Evolutionary conservation across 2,797 vertebrate species (phyloP).

Genomic region (Artibeus jamaicensis): DNA sequence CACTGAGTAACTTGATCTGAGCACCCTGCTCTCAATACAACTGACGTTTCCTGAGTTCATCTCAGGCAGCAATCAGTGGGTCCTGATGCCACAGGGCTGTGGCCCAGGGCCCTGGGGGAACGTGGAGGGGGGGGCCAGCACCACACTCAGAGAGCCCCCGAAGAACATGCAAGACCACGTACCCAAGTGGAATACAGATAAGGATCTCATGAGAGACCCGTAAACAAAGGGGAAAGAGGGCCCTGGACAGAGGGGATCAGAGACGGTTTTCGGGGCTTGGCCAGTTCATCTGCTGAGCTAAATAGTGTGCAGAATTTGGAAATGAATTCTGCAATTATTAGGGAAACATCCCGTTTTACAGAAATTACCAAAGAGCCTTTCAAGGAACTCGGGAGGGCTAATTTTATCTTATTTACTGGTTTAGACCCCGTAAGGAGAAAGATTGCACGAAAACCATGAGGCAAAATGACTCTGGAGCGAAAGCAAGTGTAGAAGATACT

Average conservation of each 20-base stretch:
- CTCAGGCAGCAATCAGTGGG: rapidly evolving
- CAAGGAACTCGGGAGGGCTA: background rate
- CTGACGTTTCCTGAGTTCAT: background rate
- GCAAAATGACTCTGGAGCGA: background rate
- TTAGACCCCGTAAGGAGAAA: background rate
- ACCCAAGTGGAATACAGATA: background rate
- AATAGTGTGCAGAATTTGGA: background rate
- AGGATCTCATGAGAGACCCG: no score
- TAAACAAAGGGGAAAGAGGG: background rate
- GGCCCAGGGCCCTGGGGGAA: background rate
- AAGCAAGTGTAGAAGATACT: background rate
- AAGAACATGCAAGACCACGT: no score
- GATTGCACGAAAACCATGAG: background rate
- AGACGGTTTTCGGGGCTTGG: background rate
- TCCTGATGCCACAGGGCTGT: rapidly evolving
- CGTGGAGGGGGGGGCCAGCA: background rate
- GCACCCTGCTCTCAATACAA: background rate
- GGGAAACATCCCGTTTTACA: background rate
- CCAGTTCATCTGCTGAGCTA: background rate
- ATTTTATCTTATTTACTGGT: background rate
- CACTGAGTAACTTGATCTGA: background rate
- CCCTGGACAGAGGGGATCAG: no score
- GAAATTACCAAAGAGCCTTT: background rate
- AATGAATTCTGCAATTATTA: background rate
- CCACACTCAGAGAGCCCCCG: background rate